phyloP scores from a whole-genome alignment of 1,140 invertebrate species.

The Homalodisca vitripennis region DNA sequence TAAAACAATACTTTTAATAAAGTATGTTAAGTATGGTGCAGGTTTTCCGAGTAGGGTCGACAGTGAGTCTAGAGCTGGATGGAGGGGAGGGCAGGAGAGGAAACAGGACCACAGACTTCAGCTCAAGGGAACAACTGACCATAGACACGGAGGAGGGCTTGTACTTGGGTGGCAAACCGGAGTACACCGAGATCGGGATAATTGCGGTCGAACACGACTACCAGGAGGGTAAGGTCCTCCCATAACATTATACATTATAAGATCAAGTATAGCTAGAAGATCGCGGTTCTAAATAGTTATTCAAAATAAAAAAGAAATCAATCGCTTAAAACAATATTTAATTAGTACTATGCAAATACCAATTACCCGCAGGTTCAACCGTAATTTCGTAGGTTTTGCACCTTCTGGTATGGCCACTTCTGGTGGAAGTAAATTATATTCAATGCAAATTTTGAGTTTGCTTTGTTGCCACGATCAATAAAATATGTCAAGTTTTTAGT shows the following conservation, averaged over 20 bases:
- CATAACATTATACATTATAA: too few species aligned
- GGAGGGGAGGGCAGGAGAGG: conserved; percentile 93
- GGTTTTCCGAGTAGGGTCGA: conserved; percentile 79
- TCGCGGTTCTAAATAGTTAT: background rate
- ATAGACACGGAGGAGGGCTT: conserved; percentile 94
- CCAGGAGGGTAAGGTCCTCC: conserved; percentile 74
- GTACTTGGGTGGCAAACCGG: conserved; percentile 91
- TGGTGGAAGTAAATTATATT: too few species aligned
- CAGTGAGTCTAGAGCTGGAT: conserved; percentile 89
- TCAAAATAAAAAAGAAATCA: too few species aligned
- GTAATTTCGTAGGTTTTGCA: too few species aligned
- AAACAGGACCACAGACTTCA: conserved; percentile 90
- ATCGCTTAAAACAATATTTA: too few species aligned
- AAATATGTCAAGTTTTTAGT: too few species aligned
- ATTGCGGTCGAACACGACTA: conserved; percentile 96
- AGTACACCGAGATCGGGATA: conserved; percentile 87
- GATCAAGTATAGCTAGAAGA: background rate
- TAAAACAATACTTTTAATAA: conserved; percentile 11
- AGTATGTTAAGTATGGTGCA: conserved; percentile 30
- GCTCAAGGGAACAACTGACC: conserved; percentile 86
- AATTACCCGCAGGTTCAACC: too few species aligned
- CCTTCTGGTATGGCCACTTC: too few species aligned
- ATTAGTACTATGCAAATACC: too few species aligned
- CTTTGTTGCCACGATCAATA: too few species aligned
- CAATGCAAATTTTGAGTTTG: too few species aligned